Percentiles rank a stretch among this genome's conserved stretches.
Conservation (phyloP, 2,888 invertebrate species). For the Lycaena phlaeas region DNA sequence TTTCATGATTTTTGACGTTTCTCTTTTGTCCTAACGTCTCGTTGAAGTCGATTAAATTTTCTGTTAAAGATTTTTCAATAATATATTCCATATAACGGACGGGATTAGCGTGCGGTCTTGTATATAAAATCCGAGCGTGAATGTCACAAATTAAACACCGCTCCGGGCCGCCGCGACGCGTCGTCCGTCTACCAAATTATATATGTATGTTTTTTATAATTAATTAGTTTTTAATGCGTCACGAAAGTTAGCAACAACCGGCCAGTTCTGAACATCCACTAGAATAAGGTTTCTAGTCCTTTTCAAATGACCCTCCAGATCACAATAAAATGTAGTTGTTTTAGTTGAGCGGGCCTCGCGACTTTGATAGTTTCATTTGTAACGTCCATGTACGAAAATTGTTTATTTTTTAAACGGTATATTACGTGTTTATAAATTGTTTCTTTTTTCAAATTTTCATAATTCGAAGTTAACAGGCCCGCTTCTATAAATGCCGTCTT, state of each 20-base stretch:
- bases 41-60: slow-evolving; percentile 10
- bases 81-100: slow-evolving; percentile 30
- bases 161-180: slow-evolving; percentile 11
- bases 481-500: slow-evolving; percentile 54
- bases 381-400: background rate
- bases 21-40: slow-evolving; percentile 20
- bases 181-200: slow-evolving; percentile 38
- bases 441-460: background rate
- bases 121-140: slow-evolving; percentile 31
- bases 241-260: slow-evolving; percentile 53
- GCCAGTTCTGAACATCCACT: slow-evolving; percentile 68
- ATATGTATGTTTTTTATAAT: slow-evolving; percentile 26
- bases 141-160: background rate
- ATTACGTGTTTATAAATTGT: background rate
- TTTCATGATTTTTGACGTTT: slow-evolving; percentile 39
- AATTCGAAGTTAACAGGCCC: slow-evolving; percentile 31
- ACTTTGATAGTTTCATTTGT: background rate
- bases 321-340: slow-evolving; percentile 59
- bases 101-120: slow-evolving; percentile 23
- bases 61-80: slow-evolving; percentile 27
- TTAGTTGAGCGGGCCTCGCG: slow-evolving; percentile 44
- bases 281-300: slow-evolving; percentile 64
- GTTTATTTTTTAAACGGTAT: background rate
- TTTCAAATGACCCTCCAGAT: slow-evolving; percentile 59
- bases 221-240: slow-evolving; percentile 44